Percentiles rank a stretch among this genome's conserved stretches.
Evolutionary conservation across 30 jellyfish, hydroid and myxozoan species (phyloP).

Genomic region (Hydractinia echinata): DNA sequence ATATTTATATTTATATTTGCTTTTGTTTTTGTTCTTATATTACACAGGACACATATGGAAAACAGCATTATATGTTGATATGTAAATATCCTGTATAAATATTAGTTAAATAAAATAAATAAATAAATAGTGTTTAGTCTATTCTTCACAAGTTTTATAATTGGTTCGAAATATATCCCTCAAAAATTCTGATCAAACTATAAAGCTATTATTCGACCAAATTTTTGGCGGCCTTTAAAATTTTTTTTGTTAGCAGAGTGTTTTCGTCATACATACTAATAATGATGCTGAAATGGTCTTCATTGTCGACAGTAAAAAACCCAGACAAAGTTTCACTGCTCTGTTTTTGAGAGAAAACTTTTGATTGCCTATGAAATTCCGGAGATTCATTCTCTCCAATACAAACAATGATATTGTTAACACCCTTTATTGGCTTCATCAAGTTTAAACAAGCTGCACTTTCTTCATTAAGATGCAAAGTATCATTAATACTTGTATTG

Average conservation of each 20-base stretch:
- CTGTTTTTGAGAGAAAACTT: neutral
- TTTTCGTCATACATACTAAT: neutral
- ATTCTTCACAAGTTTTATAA: too few species aligned
- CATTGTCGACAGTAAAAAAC: neutral
- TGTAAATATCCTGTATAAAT: too few species aligned
- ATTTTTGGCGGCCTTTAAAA: neutral
- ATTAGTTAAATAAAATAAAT: too few species aligned
- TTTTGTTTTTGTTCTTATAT: too few species aligned
- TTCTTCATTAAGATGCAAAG: neutral
- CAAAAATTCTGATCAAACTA: neutral
- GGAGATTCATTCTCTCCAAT: conserved; percentile 31
- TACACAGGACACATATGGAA: too few species aligned
- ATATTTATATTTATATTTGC: too few species aligned
- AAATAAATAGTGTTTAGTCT: too few species aligned
- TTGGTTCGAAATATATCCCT: too few species aligned
- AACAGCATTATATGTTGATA: too few species aligned
- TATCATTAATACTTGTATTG: conserved; percentile 12
- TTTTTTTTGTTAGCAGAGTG: neutral
- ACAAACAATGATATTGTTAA: neutral
- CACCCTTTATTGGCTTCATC: neutral
- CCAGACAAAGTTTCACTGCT: neutral
- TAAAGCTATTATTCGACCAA: neutral
- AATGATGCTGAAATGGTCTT: conserved; percentile 34
- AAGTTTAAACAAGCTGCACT: conserved; percentile 5
- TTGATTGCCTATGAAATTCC: conserved; percentile 9